A percentile compares a stretch with the other conserved stretches of the same genome.
Evolutionary conservation across 2,113 vertebrate species (phyloP).

Genomic region (Varanus komodoensis): DNA sequence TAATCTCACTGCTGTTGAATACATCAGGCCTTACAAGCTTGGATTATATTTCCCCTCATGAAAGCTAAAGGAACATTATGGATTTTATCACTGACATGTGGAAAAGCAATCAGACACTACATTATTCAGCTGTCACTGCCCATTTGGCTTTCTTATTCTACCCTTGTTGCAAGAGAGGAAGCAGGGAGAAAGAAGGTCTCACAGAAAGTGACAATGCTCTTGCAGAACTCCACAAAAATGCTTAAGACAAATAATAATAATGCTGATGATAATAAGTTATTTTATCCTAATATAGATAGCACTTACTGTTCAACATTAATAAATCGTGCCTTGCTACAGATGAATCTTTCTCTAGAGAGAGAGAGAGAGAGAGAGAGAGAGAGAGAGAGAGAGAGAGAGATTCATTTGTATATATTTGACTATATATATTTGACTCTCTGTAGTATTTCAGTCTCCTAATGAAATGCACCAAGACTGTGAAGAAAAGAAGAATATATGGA

Average conservation of each 20-base stretch:
- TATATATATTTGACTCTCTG: not conserved
- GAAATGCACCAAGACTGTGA: not conserved
- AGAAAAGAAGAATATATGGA: not conserved
- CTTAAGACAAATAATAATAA: constrained; percentile 26
- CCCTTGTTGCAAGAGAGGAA: constrained; percentile 53
- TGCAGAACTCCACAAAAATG: constrained; percentile 35
- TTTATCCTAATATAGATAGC: not conserved
- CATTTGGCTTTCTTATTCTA: constrained; percentile 77
- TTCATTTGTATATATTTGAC: too few species aligned
- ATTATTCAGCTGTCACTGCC: constrained; percentile 77
- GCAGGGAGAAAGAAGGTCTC: constrained; percentile 30
- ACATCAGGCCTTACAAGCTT: constrained; percentile 51
- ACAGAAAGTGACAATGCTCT: constrained; percentile 52
- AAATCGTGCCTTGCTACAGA: not conserved
- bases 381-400: too few species aligned
- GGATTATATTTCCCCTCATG: constrained; percentile 57
- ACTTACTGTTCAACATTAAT: constrained; percentile 3
- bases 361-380: too few species aligned
- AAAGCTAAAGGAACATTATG: constrained; percentile 56
- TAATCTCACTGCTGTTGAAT: constrained; percentile 62
- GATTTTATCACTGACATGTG: constrained; percentile 72
- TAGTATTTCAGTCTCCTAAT: not conserved
- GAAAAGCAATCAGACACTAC: constrained; percentile 79
- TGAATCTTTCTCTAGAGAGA: too few species aligned
- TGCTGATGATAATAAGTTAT: too few species aligned